Evolutionary conservation across 2,113 vertebrate species (phyloP).

Genomic region (Notarius quadriscutis): DNA sequence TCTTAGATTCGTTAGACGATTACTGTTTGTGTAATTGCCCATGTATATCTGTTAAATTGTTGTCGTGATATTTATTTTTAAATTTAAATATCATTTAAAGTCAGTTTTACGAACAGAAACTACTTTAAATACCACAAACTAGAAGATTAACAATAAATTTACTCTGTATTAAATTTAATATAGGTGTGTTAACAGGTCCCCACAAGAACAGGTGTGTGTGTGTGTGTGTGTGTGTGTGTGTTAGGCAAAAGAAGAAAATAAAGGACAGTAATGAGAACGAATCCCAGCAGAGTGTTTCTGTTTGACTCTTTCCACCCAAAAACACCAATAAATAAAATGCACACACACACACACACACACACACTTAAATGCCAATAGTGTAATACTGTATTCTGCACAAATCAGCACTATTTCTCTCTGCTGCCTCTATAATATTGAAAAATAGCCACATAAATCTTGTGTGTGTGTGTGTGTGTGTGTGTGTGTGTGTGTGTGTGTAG

Average conservation of each 20-base stretch:
- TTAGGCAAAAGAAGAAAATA: neutral
- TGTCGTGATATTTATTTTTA: neutral
- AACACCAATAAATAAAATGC: neutral
- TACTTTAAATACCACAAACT: neutral
- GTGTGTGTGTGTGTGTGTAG: neutral
- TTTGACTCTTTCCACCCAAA: neutral
- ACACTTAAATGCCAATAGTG: neutral
- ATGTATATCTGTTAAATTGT: neutral
- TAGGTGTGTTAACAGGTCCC: neutral
- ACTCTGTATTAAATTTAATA: neutral
- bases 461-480: slow-evolving; percentile 13
- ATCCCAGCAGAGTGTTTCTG: neutral
- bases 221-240: neutral
- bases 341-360: slow-evolving; percentile 12
- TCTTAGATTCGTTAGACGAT: neutral
- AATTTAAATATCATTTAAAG: neutral
- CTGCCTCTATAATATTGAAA: neutral
- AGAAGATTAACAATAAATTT: neutral
- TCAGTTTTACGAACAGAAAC: neutral
- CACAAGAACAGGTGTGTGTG: neutral
- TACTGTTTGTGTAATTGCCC: neutral
- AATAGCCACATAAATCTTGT: slow-evolving; percentile 5
- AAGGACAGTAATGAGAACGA: neutral
- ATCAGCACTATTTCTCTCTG: slow-evolving; percentile 8
- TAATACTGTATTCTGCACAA: neutral